Base-by-base conservation (phyloP, 2,113 vertebrate genomes). In the Alosa alosa region DNA sequence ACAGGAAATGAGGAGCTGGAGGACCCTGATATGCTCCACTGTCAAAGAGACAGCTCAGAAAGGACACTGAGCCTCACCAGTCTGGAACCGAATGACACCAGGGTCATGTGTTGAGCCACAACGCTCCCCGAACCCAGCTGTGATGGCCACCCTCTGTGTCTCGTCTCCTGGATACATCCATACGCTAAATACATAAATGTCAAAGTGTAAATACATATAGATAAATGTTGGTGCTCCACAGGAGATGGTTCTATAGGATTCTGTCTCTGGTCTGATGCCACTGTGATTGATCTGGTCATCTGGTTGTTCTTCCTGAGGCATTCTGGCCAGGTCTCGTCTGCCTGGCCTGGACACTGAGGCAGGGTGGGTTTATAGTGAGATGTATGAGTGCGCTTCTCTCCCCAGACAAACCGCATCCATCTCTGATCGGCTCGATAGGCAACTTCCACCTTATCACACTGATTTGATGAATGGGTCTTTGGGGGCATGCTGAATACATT, bases 1-100 rank as follows among this genome's bases (percentile, higher is more conserved):
- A 78, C 72, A 78, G 72, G 72, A 78, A 78, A 78, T 78, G 72
- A 78, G 72, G 25, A 78, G 72, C 72, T 17, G 72, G 72, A 78
- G 72, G 72, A 78, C 72, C 31, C 72, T 78, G 72, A 78, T 78
- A 78, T 36, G 72, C 31, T 78, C 72, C 11, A 78, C 72, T 78
- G 72, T 78, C 72, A 78, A 11, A 78, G 31, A 41, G 11, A 17
- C 31, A 2, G 31, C 72, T 78, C 72, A 41, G 9, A 13, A 15
- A 31, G 25, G 31, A 8, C 25, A 25, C n/a, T 72, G 55, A 22
- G 55, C 55, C 18, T 22, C 55, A 22, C 55, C 18, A 60, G 55
- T 20, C 20, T 6, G 22, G 55, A 7, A 22, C 55, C 6, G 4
- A 60, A 60, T 60, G 55, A 60, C 55, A 22, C 55, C 18, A 60